phyloP scores from a whole-genome alignment of 2,797 vertebrate species.

The Syndactyla subalaris region DNA sequence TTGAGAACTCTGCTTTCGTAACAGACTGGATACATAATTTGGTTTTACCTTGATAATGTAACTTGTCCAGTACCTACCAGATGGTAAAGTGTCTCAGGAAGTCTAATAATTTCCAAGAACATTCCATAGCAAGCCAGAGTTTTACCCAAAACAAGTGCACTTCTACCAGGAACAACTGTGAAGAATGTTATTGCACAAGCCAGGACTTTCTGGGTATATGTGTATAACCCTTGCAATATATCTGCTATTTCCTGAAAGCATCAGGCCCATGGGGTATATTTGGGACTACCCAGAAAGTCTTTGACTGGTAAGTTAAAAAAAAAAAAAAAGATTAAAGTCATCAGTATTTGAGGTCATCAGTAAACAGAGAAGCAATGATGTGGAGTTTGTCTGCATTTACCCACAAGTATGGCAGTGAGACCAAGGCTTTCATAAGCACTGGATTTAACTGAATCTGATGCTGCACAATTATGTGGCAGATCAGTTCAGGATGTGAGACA shows the following conservation, averaged over 20 bases:
- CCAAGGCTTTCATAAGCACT: not conserved
- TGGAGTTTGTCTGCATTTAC: not conserved
- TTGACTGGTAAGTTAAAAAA: not conserved
- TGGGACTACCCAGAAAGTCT: not conserved
- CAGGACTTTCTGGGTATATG: not conserved
- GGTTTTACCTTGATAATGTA: not conserved
- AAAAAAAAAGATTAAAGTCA: not conserved
- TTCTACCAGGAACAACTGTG: not conserved
- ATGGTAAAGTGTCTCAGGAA: not conserved
- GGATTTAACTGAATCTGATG: not conserved
- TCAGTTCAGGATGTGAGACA: not conserved
- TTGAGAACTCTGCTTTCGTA: not conserved
- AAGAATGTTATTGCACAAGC: not conserved
- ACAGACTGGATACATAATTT: not conserved
- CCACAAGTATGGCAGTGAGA: not conserved
- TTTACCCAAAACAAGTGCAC: not conserved
- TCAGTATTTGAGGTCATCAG: not conserved
- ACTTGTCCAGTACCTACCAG: not conserved
- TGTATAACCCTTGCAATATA: not conserved
- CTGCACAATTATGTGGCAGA: rapidly evolving
- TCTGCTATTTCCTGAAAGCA: not conserved
- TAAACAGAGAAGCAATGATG: not conserved
- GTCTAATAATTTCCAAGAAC: not conserved
- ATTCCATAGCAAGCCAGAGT: not conserved
- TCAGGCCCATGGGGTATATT: not conserved